These are phyloP conservation scores for Drosophila yakuba DNA, from an alignment of 1,140 invertebrate species.

Conservation along the genomic window DNA sequence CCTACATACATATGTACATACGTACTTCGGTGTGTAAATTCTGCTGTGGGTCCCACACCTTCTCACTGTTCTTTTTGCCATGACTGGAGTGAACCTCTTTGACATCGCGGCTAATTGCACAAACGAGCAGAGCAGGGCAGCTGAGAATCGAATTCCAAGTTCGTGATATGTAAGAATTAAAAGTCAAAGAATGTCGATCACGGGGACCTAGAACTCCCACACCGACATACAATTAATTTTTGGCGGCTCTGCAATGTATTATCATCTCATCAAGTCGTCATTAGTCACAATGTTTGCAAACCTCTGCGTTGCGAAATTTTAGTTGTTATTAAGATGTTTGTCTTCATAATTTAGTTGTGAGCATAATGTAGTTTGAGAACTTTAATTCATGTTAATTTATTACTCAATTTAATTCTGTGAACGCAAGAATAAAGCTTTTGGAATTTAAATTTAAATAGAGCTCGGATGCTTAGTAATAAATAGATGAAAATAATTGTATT, in stretches of 20 bases:
- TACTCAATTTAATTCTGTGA: conserved; percentile 3
- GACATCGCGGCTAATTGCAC: conserved; percentile 77
- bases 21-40: conserved; percentile 21
- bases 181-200: conserved; percentile 51
- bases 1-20: conserved; percentile 56
- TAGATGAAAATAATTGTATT: too few species aligned
- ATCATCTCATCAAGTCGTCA: conserved; percentile 18
- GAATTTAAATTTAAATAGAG: not conserved
- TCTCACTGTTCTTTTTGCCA: conserved; percentile 43
- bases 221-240: conserved; percentile 27
- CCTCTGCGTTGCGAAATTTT: conserved; percentile 3
- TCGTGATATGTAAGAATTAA: conserved; percentile 70
- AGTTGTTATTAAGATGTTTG: conserved; percentile 14
- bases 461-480: too few species aligned
- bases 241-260: conserved; percentile 16
- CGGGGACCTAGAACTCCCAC: conserved; percentile 34
- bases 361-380: not conserved
- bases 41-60: conserved; percentile 68
- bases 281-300: conserved; percentile 17
- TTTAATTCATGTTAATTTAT: conserved; percentile 4
- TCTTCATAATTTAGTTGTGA: conserved; percentile 3
- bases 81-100: conserved; percentile 71
- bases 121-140: conserved; percentile 57
- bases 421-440: conserved; percentile 2
- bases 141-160: conserved; percentile 46